These are phyloP conservation scores for Acronicta psi DNA, from an alignment of 2,888 invertebrate species.

Conservation along the genomic window DNA sequence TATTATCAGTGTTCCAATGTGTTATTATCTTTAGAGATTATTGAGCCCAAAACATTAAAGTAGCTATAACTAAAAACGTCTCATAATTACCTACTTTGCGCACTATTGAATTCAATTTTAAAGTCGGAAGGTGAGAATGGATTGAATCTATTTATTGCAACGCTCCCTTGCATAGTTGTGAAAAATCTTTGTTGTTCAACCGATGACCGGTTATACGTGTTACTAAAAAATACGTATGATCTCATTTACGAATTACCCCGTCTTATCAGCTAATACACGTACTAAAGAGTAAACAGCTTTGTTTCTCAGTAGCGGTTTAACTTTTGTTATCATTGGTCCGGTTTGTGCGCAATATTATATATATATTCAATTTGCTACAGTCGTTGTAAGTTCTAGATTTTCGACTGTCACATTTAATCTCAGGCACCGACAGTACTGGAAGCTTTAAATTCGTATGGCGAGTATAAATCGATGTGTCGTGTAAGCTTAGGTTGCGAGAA, in stretches of 20 bases:
- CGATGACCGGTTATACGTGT: slow-evolving; percentile 18
- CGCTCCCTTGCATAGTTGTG: neutral
- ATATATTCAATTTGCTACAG: slow-evolving; percentile 20
- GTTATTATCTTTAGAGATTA: too few relatives aligned
- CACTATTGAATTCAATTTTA: too few relatives aligned
- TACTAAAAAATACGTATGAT: slow-evolving; percentile 61
- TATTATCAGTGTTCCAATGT: too few relatives aligned
- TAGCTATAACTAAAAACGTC: too few relatives aligned
- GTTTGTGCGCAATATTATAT: slow-evolving; percentile 38
- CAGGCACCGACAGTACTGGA: slow-evolving; percentile 22
- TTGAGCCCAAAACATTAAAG: too few relatives aligned
- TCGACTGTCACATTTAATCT: slow-evolving; percentile 31
- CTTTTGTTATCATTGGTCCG: slow-evolving; percentile 48
- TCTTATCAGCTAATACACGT: slow-evolving; percentile 59
- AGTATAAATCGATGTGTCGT: slow-evolving; percentile 64
- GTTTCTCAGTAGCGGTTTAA: slow-evolving; percentile 50
- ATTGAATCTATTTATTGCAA: neutral
- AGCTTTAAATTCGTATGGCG: slow-evolving; percentile 55
- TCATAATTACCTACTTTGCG: too few relatives aligned
- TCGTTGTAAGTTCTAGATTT: slow-evolving; percentile 24
- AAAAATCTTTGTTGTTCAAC: slow-evolving; percentile 11
- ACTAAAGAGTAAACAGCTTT: slow-evolving; percentile 44
- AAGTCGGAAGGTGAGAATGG: too few relatives aligned
- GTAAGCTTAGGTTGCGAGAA: slow-evolving; percentile 63
- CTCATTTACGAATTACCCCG: slow-evolving; percentile 71